Evolutionary conservation across 2,888 invertebrate genomes (phyloP).

Genomic region (Campopleginae sp.): DNA sequence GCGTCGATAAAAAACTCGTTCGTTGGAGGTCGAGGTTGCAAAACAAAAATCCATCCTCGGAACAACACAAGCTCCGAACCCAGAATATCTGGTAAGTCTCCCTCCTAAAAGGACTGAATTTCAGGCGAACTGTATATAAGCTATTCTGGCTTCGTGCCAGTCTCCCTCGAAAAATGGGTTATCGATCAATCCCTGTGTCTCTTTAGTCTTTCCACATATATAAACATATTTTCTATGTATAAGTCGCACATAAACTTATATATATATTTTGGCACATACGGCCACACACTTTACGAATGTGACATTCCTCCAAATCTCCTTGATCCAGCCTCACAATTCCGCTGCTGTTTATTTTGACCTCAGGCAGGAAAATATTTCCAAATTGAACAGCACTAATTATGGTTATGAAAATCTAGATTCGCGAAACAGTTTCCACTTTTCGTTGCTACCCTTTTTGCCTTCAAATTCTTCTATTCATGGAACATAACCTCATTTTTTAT

Average conservation of each 20-base stretch:
- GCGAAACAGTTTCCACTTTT: not conserved
- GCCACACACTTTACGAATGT: not conserved
- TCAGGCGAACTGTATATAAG: constrained; percentile 64
- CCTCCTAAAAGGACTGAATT: constrained; percentile 71
- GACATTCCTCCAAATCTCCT: constrained; percentile 3
- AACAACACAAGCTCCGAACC: constrained; percentile 21
- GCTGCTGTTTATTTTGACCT: not conserved
- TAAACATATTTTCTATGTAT: constrained; percentile 15
- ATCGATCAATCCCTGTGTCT: constrained; percentile 76
- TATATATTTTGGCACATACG: not conserved
- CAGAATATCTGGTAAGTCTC: constrained; percentile 46
- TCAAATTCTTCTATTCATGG: not conserved
- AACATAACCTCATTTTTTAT: not conserved
- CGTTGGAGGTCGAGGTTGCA: constrained; percentile 65
- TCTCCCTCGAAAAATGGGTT: constrained; percentile 77
- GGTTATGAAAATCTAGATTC: not conserved
- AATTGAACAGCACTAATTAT: not conserved
- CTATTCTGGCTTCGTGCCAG: constrained; percentile 76
- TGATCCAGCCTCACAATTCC: not conserved
- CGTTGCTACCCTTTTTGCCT: not conserved
- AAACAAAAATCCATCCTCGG: constrained; percentile 23
- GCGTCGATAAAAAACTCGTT: constrained; percentile 31
- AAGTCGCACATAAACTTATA: not conserved
- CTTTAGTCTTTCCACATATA: constrained; percentile 30
- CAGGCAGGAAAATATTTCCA: not conserved